Evolutionary conservation across 2,888 invertebrate genomes (phyloP), one percentile per base, ranked within the genome.

Genomic region (Callosobruchus maculatus): DNA sequence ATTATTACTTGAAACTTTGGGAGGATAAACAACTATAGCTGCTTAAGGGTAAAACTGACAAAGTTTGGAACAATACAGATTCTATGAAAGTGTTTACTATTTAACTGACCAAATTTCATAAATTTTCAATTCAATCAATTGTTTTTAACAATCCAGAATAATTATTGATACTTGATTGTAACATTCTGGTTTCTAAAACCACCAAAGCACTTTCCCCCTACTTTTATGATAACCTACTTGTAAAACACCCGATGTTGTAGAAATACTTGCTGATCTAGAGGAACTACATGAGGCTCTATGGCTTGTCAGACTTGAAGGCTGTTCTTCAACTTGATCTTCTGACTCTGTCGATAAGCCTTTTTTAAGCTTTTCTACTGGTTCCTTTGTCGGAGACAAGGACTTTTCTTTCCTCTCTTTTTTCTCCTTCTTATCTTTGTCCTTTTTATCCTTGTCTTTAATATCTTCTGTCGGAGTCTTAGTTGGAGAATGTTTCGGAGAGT

Each of bases 201-300:
- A n/a, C n/a, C n/a, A n/a, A n/a, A n/a, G n/a, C n/a, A n/a, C n/a
- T n/a, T n/a, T n/a, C n/a, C n/a, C n/a, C n/a, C n/a, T n/a, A n/a
- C n/a, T n/a, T n/a, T n/a, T n/a, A n/a, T n/a, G n/a, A n/a, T n/a
- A n/a, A 76, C 75, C 76, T 78, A 85, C 85, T 77, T 85, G 86
- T 75, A 86, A 78, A 26, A 84, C 84, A 20, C 84, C 84, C 2
- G 82, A 80, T 5, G 84, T 82, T 0, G 85, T 83, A 26, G 85
- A 84, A 70, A 86, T 86, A 30, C 86, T 86, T 13, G 85, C 85
- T 2, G 86, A 86, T 76, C 86, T 80, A 5, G 86, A 83, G 0
- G 86, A 86, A 72, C 85, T 83, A 71, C 84, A 84, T 20, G 85
- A 85, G 5, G 86, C 81, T 68, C 85, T 78, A 76, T 85, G 86